Conservation (phyloP, 1,140 invertebrate species). For the Zelostemma sp. region DNA sequence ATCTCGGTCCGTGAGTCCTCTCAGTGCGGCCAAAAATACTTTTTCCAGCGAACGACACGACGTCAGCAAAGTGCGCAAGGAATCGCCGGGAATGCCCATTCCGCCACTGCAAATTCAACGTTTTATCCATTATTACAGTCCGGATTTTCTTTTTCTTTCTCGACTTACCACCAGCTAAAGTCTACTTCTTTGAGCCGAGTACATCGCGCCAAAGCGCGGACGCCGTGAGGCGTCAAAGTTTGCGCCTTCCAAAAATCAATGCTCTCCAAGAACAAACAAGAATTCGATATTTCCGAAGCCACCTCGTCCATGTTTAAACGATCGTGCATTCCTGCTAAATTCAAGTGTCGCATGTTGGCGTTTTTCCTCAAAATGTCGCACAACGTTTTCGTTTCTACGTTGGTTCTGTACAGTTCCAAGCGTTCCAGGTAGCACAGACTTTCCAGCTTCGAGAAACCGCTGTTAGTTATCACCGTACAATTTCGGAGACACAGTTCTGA, state of each 20-base stretch:
- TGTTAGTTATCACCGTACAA: conserved; percentile 70
- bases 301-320: conserved; percentile 79
- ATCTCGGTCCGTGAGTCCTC: conserved; percentile 83
- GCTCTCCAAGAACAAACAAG: conserved; percentile 72
- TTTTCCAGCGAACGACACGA: conserved; percentile 79
- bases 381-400: conserved; percentile 75
- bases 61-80: conserved; percentile 67
- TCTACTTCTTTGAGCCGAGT: conserved; percentile 83
- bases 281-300: conserved; percentile 74
- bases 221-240: conserved; percentile 78
- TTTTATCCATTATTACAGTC: no score
- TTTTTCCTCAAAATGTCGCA: conserved; percentile 77
- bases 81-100: conserved; percentile 69
- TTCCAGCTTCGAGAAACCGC: conserved; percentile 75
- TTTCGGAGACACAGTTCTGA: conserved; percentile 78
- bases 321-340: conserved; percentile 74
- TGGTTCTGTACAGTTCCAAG: conserved; percentile 83
- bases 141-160: no score
- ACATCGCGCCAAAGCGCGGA: conserved; percentile 78
- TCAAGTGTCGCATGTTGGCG: conserved; percentile 78
- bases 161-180: conserved; percentile 89
- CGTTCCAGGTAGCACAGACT: conserved; percentile 77
- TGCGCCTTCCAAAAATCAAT: conserved; percentile 90
- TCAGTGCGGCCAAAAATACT: conserved; percentile 81
- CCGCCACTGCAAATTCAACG: no score